Evolutionary conservation across 2,888 invertebrate species (phyloP).

Genomic region (Drosophila macrothrix): DNA sequence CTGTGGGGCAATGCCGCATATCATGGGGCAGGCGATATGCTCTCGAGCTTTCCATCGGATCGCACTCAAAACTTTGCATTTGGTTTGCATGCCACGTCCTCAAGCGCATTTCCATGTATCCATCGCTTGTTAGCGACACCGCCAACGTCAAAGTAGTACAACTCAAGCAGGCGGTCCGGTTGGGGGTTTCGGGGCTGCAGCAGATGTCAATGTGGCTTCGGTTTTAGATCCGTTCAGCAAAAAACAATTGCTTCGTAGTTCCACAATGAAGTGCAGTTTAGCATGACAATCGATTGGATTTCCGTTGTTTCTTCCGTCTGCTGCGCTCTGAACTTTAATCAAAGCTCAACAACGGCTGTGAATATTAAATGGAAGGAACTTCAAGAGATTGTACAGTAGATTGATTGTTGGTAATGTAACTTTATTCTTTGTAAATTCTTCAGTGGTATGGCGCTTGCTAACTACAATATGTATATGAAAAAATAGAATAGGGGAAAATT

Average conservation of each 20-base stretch:
- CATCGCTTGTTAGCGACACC: constrained; percentile 73
- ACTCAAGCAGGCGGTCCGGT: background rate
- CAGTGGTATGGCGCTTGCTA: background rate
- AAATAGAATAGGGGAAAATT: background rate
- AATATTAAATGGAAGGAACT: constrained; percentile 16
- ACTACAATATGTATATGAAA: background rate
- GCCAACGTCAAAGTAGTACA: constrained; percentile 54
- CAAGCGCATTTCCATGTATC: constrained; percentile 74
- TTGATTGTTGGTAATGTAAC: constrained; percentile 3
- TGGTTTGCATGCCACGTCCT: constrained; percentile 79
- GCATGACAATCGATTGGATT: constrained; percentile 68
- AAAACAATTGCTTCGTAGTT: constrained; percentile 21
- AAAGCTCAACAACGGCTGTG: constrained; percentile 31
- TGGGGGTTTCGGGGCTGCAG: constrained; percentile 10
- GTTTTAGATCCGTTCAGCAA: constrained; percentile 2
- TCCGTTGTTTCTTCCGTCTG: constrained; percentile 27
- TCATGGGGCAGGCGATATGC: constrained; percentile 30
- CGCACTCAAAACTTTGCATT: constrained; percentile 67
- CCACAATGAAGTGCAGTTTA: constrained; percentile 47
- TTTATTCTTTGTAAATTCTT: background rate
- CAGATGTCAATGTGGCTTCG: constrained; percentile 58
- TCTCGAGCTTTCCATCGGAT: constrained; percentile 19
- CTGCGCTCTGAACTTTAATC: constrained; percentile 37
- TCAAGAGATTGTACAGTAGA: background rate
- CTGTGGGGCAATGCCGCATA: constrained; percentile 54